Base-by-base conservation (phyloP, 2,888 invertebrate species). In the Chorisops tibialis region DNA sequence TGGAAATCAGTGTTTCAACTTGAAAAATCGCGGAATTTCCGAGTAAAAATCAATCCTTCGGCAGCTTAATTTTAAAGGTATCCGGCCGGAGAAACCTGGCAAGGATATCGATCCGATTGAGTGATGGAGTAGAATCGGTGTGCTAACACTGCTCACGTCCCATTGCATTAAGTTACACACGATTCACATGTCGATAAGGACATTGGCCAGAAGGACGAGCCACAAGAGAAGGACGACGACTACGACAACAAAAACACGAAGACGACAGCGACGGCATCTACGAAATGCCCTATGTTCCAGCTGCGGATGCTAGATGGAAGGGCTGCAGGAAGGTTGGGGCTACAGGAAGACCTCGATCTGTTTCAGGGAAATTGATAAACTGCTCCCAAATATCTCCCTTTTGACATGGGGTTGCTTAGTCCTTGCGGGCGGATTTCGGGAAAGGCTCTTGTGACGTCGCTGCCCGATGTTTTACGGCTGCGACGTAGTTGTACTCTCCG, bases 11-110 rank as follows among this genome's bases (percentile, higher is more conserved):
- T n/a, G n/a, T n/a, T n/a, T n/a, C n/a, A n/a, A n/a, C n/a, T n/a
- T n/a, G n/a, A n/a, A n/a, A n/a, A n/a, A n/a, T n/a, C n/a, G n/a
- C n/a, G n/a, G n/a, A n/a, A 16, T 45, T 43, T 56, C 43, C 45
- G 43, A 56, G 43, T 56, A 56, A 56, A 56, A 56, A 56, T 56
- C 56, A 56, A 56, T 56, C 56, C 39, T 24, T 56, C 56, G 43
- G 24, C 56, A 45, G 56, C 45, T 39, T 30, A 5, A 30, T 7
- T 30, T 30, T 30, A 30, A 30, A 9, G 30, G 30, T 30, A 9
- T 30, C 9, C 30, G 9, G 30, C 30, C 30, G 9, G 30, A 5
- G 30, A 7, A 30, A 9, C 30, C 7, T 2, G 30, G 9, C 1
- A 9, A 30, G 30, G 5, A 9, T 30, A 30, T 30, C 30, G 30